Percentiles rank a stretch among this genome's conserved stretches.
These are phyloP conservation scores for Eudemis profundana DNA, from an alignment of 2,888 invertebrate genomes.

Conservation along the genomic window DNA sequence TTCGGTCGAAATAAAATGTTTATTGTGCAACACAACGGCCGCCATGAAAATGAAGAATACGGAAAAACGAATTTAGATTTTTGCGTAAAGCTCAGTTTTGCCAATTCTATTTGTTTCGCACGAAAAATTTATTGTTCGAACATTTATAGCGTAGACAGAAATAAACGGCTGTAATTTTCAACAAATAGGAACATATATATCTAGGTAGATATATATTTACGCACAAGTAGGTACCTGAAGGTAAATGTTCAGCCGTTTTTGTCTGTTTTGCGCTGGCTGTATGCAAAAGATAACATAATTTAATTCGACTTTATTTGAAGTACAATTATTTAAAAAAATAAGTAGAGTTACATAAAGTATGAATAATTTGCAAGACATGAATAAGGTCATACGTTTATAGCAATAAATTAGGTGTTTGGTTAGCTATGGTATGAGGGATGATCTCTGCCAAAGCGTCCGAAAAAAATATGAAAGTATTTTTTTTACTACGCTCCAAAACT, in stretches of 20 bases:
- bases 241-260: background rate
- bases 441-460: no score
- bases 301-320: no score
- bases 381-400: no score
- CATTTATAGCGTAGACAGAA: slow-evolving; percentile 2
- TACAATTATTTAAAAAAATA: no score
- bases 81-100: background rate
- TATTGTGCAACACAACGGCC: background rate
- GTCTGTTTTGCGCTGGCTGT: slow-evolving; percentile 12
- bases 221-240: background rate
- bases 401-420: no score
- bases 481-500: no score
- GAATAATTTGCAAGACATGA: no score
- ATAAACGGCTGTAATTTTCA: background rate
- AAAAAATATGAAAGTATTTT: no score
- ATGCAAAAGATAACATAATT: slow-evolving; percentile 30
- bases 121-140: background rate
- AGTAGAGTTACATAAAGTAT: no score
- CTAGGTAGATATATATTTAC: background rate
- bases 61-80: background rate
- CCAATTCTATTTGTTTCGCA: background rate
- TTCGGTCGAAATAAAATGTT: background rate
- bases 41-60: background rate
- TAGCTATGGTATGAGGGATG: no score
- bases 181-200: background rate